Evolutionary conservation across 2,888 invertebrate genomes (phyloP).

Genomic region (Sminthurides aquaticus): DNA sequence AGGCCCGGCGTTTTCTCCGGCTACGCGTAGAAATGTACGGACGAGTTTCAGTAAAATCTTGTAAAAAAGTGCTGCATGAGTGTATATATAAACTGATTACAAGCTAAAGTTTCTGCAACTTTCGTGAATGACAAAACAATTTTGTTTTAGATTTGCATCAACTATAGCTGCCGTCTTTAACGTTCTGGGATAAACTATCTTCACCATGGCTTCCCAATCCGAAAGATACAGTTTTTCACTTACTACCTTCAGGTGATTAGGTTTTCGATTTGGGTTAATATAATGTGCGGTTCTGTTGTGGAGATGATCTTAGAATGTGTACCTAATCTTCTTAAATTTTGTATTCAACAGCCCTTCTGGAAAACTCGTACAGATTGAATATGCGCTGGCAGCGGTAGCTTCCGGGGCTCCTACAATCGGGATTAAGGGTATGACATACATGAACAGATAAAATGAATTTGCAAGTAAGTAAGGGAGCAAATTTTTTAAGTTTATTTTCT

Average conservation of each 20-base stretch:
- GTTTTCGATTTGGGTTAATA: not conserved
- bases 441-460: not conserved
- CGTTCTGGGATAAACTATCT: not conserved
- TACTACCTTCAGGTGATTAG: constrained; percentile 25
- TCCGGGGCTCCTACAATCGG: constrained; percentile 98
- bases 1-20: too few relatives aligned
- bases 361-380: constrained; percentile 98
- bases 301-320: not conserved
- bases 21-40: too few relatives aligned
- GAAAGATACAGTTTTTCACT: constrained; percentile 41
- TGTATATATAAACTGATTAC: too few relatives aligned
- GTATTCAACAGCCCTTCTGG: constrained; percentile 77
- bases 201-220: constrained; percentile 32
- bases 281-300: not conserved
- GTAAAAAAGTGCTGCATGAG: too few relatives aligned
- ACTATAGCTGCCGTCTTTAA: too few relatives aligned
- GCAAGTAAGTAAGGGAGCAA: not conserved
- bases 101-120: too few relatives aligned
- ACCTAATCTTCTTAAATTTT: not conserved
- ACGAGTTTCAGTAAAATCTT: too few relatives aligned
- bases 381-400: constrained; percentile 96
- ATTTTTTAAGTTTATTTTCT: not conserved
- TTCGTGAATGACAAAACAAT: too few relatives aligned
- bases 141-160: not conserved
- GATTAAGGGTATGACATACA: constrained; percentile 68